These are phyloP conservation scores for Phocides pigmalion DNA, from an alignment of 1,140 invertebrate species.

Conservation along the genomic window DNA sequence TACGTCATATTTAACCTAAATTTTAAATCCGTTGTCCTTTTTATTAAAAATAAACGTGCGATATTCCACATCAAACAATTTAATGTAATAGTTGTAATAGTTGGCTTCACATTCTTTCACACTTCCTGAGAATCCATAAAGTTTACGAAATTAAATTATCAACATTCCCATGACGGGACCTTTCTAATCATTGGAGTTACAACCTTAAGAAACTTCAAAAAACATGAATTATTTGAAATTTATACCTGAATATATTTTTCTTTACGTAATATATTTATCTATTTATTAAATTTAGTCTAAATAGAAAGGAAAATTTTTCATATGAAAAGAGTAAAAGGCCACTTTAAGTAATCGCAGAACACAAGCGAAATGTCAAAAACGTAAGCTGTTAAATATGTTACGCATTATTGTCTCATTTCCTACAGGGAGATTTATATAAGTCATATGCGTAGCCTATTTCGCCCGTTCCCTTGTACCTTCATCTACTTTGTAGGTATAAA, in stretches of 20 bases:
- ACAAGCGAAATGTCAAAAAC: neutral
- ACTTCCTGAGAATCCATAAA: neutral
- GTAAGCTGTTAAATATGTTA: neutral
- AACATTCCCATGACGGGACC: no score
- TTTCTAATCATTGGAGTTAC: no score
- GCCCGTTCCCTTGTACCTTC: neutral
- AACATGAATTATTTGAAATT: no score
- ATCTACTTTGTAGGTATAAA: neutral
- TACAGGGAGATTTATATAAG: constrained; percentile 2
- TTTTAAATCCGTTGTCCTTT: constrained; percentile 52
- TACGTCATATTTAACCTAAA: constrained; percentile 64
- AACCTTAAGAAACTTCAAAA: no score
- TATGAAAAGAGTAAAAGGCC: no score
- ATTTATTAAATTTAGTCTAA: no score
- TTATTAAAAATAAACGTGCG: constrained; percentile 30
- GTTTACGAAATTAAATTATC: constrained; percentile 10
- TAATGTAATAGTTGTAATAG: constrained; percentile 1
- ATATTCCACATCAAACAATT: constrained; percentile 18
- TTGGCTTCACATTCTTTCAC: neutral
- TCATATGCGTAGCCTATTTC: neutral
- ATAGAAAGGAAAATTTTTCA: no score
- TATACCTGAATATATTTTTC: no score
- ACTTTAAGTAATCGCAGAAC: no score
- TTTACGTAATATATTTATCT: no score
- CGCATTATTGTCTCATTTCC: neutral